Evolutionary conservation across 2,888 invertebrate species (phyloP), one percentile per base, ranked within the genome.

Genomic region (Tholera decimalis): DNA sequence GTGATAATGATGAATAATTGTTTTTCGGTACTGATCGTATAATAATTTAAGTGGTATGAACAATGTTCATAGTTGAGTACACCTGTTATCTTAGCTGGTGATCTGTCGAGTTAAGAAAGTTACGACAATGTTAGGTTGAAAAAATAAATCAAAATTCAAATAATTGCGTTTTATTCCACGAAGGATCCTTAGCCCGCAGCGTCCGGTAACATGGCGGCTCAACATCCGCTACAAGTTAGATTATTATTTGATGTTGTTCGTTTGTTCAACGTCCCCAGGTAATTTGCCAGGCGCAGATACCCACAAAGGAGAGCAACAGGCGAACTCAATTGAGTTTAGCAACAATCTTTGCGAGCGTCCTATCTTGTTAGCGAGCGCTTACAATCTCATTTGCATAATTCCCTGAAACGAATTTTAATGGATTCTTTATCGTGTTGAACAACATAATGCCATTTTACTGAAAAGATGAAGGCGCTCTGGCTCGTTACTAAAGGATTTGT

Each of bases 41-140:
- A 88, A 88, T 93, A 91, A 91, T 90, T 89, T 94, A 94, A 93
- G 93, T 89, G 83, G 92, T 95, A 94, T 95, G 95, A 94, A 95
- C 94, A 92, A 93, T 94, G 95, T 95, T 95, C 94, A 93, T 93
- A 93, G 91, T 88, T 91, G 89, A 92, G 89, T 93, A 93, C 92
- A 93, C 91, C 94, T 93, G 94, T 95, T 95, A 92, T 89, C 86
- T 89, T 94, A 95, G 94, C 93, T 92, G 93, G 93, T 95, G 93
- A 89, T 89, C 91, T 92, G 91, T 94, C 92, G 88, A 92, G 92
- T 94, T 94, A 93, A 90, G 88, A 91, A 88, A 91, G 92, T 93
- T 94, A 93, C 89, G 89, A 93, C 88, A 90, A 92, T 95, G 95
- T 95, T 95, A 95, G 95, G 93, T 95, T 95, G 95, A 94, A 94